Percentiles rank a stretch among this genome's conserved stretches.
These are phyloP conservation scores for Echinometra lucunter DNA, from an alignment of 53 echinoderm and acorn worm species.

Conservation along the genomic window DNA sequence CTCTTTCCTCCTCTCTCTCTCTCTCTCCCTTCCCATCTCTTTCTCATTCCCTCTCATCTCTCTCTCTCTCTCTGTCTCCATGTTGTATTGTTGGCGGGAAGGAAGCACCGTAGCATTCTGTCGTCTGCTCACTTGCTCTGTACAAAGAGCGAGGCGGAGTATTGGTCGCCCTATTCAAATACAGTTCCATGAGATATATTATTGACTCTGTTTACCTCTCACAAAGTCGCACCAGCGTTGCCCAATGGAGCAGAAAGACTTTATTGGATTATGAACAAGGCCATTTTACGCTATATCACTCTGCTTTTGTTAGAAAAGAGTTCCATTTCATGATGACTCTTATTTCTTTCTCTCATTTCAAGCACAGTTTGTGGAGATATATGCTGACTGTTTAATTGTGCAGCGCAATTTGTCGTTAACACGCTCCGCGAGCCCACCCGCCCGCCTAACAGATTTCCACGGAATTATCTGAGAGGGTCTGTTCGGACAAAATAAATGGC, in stretches of 20 bases:
- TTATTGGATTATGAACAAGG: conserved; percentile 69
- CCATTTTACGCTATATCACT: conserved; percentile 55
- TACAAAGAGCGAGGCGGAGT: background rate
- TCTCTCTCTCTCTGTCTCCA: background rate
- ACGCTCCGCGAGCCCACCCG: background rate
- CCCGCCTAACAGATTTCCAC: background rate
- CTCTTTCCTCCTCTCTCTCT: background rate
- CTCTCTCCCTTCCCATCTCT: background rate
- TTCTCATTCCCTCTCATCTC: background rate
- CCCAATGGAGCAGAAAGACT: conserved; percentile 22
- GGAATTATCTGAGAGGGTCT: background rate
- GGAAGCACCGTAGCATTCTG: background rate
- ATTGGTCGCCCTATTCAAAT: conserved; percentile 36
- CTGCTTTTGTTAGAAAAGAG: background rate
- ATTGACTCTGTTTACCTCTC: conserved; percentile 18
- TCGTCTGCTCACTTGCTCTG: background rate
- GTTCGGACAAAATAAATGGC: background rate
- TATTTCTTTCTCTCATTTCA: background rate
- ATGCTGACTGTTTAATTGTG: conserved; percentile 47
- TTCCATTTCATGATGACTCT: conserved; percentile 23
- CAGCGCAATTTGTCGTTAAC: conserved; percentile 20
- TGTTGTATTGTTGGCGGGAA: background rate
- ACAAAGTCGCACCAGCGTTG: conserved; percentile 66
- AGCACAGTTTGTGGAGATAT: background rate
- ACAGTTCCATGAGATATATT: conserved; percentile 49